Evolutionary conservation across 2,113 vertebrate species (phyloP).

Genomic region (Anseranas semipalmata): DNA sequence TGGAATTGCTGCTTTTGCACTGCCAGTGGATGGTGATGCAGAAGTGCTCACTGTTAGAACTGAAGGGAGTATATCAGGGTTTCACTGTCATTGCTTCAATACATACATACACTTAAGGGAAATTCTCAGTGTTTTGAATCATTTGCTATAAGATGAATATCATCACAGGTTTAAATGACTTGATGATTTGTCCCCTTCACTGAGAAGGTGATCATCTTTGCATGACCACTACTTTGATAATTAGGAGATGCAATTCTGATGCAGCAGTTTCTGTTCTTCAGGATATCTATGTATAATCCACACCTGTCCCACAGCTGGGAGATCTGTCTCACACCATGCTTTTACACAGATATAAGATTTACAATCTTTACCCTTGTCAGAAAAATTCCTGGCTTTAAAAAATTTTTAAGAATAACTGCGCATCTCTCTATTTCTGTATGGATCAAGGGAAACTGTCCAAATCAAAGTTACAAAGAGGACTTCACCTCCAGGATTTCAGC

Average conservation of each 20-base stretch:
- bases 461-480: background rate
- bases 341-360: background rate
- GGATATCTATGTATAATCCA: background rate
- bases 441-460: background rate
- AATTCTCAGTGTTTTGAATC: background rate
- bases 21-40: background rate
- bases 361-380: background rate
- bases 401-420: background rate
- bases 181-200: background rate
- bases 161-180: background rate
- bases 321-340: background rate
- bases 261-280: background rate
- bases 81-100: background rate
- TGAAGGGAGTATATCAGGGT: background rate
- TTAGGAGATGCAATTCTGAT: background rate
- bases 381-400: background rate
- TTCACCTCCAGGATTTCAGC: background rate
- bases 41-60: background rate
- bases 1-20: background rate
- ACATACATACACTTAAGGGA: background rate
- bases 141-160: background rate
- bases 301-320: background rate
- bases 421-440: background rate
- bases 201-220: background rate
- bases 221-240: background rate